These are phyloP conservation scores for Synergus japonicus DNA, from an alignment of 2,888 invertebrate genomes.

Conservation along the genomic window DNA sequence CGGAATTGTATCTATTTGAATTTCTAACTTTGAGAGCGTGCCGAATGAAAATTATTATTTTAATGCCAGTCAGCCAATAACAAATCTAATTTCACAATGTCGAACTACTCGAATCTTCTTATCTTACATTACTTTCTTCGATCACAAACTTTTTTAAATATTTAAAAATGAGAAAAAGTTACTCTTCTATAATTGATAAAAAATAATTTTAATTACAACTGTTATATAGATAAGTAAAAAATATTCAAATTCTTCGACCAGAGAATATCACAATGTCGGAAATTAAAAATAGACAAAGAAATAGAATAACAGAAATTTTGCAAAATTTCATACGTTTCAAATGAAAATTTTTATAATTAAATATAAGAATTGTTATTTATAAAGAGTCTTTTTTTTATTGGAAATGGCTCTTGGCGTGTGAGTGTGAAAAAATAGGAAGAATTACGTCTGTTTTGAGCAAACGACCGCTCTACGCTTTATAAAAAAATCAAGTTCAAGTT, in stretches of 20 bases:
- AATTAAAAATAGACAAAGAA: neutral
- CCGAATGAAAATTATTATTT: conserved; percentile 20
- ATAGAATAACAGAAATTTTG: neutral
- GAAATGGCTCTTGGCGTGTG: neutral
- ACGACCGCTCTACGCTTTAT: conserved; percentile 24
- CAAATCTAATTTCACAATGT: conserved; percentile 22
- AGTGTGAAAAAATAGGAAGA: conserved; percentile 35
- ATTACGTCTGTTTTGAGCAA: conserved; percentile 43
- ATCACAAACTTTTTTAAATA: conserved; percentile 37
- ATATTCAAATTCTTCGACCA: neutral
- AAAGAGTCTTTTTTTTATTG: neutral
- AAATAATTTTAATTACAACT: neutral
- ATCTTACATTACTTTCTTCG: conserved; percentile 36
- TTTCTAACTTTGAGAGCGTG: neutral
- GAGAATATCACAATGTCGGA: conserved; percentile 7
- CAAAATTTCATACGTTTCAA: neutral
- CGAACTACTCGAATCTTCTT: conserved; percentile 17
- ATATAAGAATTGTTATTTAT: neutral
- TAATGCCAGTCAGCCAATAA: conserved; percentile 22
- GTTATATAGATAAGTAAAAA: neutral
- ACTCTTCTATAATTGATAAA: neutral
- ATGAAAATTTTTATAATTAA: neutral
- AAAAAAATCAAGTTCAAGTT: neutral
- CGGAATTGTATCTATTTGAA: neutral
- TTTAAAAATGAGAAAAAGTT: neutral